phyloP scores from a whole-genome alignment of 2,797 vertebrate genomes.

The Clarias platycephalus region DNA sequence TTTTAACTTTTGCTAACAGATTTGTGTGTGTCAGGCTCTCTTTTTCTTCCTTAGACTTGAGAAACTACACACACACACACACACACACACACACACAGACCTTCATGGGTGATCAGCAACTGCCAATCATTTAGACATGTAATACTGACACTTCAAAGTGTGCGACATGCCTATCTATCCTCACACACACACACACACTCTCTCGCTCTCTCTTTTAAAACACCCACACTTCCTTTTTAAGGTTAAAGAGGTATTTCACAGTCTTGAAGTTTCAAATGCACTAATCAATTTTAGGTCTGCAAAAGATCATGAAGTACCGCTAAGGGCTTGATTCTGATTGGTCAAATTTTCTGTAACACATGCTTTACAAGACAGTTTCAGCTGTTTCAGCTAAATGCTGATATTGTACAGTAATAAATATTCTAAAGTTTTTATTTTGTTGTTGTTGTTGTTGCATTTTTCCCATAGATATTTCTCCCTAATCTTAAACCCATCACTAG shows the following conservation, averaged over 20 bases:
- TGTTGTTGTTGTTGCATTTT: too few relatives aligned
- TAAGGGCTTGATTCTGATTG: neutral
- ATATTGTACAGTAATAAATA: neutral
- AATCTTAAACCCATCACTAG: too few relatives aligned
- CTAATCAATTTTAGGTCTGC: neutral
- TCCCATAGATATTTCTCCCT: too few relatives aligned
- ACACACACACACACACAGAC: neutral
- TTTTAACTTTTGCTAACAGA: neutral
- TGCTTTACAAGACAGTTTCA: neutral
- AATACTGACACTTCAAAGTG: neutral
- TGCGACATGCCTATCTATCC: neutral
- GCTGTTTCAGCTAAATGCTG: neutral
- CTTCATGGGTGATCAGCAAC: neutral
- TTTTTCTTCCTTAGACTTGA: neutral
- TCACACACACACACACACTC: too few relatives aligned
- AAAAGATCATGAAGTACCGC: neutral
- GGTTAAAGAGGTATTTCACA: neutral
- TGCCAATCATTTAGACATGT: conserved; percentile 19
- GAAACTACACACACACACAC: neutral
- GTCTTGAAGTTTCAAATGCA: neutral
- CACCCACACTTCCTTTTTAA: neutral
- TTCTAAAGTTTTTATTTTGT: too few relatives aligned
- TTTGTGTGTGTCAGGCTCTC: neutral
- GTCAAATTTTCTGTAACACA: neutral
- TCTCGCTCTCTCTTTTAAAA: neutral